Evolutionary conservation across 2,888 invertebrate species (phyloP), one percentile per base, ranked within the genome.

Genomic region (Nebria brevicollis): DNA sequence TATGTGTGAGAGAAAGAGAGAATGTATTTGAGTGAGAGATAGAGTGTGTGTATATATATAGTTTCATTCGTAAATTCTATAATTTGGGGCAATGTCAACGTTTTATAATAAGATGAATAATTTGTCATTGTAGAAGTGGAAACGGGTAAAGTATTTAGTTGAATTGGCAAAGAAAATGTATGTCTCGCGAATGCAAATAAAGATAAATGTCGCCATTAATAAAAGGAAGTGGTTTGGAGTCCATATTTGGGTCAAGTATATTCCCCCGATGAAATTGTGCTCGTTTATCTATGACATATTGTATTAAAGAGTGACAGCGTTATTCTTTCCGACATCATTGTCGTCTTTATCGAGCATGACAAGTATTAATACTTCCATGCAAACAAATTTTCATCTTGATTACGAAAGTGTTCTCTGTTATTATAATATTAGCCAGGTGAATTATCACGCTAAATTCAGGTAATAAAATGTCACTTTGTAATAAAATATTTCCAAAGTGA

Each of bases 121-220:
- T 54, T 54, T 54, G 54, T 7, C 54, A 34, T 5, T 2, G 54
- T 3, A 8, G 54, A 54, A 54, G 54, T 54, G 54, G 54, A 54
- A 54, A 8, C 13, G 54, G 54, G 4, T 77, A 70, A 43, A 77
- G 5, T 77, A 77, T 77, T 77, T 68, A 68, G 25, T 15, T 54
- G 43, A 42, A 68, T 77, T 70, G 13, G 68, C 68, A 25, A 41
- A 5, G 66, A 68, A 77, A 43, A 78, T 78, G 72, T 72, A 42
- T 72, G 72, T 78, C 65, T 34, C 65, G 72, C 66, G 73, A 78
- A 78, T 78, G 77, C 77, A 78, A 78, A 78, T 73, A 64, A 78
- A 78, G 73, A 72, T 78, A 72, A 78, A 78, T 78, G 77, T 65
- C 34, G 64, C 77, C 77, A 77, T 77, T 77, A 77, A 77, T 78